A percentile compares a stretch with the other conserved stretches of the same genome.
phyloP scores from a whole-genome alignment of 2,113 vertebrate species.

The Passer montanus region DNA sequence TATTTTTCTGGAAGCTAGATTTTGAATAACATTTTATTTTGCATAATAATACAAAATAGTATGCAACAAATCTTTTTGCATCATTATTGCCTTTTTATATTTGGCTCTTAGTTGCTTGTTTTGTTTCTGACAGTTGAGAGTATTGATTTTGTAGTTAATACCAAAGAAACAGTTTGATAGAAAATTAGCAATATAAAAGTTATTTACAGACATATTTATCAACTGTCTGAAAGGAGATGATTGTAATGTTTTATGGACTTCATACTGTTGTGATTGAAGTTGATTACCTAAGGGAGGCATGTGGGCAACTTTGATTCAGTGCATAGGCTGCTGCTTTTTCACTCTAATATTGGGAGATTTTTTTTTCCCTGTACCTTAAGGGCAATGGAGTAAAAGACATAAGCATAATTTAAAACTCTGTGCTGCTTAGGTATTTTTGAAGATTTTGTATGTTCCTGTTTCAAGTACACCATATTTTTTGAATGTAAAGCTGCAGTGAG shows the following conservation, averaged over 20 bases:
- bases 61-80: not conserved
- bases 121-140: not conserved
- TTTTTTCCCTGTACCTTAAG: not conserved
- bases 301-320: not conserved
- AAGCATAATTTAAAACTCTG: not conserved
- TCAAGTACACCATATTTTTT: not conserved
- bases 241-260: not conserved
- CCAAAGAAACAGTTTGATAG: not conserved
- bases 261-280: not conserved
- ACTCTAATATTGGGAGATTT: not conserved
- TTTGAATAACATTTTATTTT: not conserved
- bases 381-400: not conserved
- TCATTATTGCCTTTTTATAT: not conserved
- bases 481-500: not conserved
- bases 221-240: not conserved
- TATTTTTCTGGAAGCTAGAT: not conserved
- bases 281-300: not conserved
- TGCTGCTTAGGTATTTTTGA: not conserved
- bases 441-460: not conserved
- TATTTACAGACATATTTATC: not conserved
- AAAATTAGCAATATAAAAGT: not conserved
- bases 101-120: not conserved
- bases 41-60: not conserved
- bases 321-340: not conserved
- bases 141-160: not conserved